Evolutionary conservation across 1,140 invertebrate species (phyloP), one percentile per base, ranked within the genome.

Genomic region (Amyelois transitella): DNA sequence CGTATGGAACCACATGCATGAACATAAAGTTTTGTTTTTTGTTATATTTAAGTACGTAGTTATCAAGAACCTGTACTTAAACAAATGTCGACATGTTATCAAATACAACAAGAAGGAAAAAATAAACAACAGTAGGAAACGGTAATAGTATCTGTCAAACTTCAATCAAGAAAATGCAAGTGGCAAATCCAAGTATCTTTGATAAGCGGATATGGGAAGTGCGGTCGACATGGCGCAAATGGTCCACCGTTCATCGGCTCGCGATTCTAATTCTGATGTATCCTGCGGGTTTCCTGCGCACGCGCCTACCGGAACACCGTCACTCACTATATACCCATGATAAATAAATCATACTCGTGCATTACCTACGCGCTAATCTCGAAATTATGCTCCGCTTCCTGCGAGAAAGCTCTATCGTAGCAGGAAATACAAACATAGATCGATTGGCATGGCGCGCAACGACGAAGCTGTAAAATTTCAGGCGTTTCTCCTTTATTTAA

Each of bases 241-340:
- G 62, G 55, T 57, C 64, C 66, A 66, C 61, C 72, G 61, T 62
- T 63, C 67, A 66, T 66, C 57, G 70, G 63, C 64, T 66, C 47
- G 67, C 71, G 65, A 71, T 68, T 75, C 71, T 78, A 78, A 78
- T 72, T 72, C 69, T 69, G 65, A 75, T 68, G 70, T 72, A 78
- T 74, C 62, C 64, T 64, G 62, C 48, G 60, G 64, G 66, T 68
- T 73, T 76, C 73, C 73, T 73, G 75, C 60, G 58, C 57, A 53
- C 59, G 55, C 68, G 62, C 51, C 54, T 55, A 54, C 64, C 64
- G 63, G 55, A 72, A 73, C 70, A 51, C 19, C 49, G 49, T 43
- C 61, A 61, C 64, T 38, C 61, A 61, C 64, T 67, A 55, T 64
- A 50, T 51, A 53, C 44, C 43, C 47, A 48, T 60, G 62, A 62